Base-by-base conservation (phyloP, 2,797 vertebrate species). In the Alcedo atthis region DNA sequence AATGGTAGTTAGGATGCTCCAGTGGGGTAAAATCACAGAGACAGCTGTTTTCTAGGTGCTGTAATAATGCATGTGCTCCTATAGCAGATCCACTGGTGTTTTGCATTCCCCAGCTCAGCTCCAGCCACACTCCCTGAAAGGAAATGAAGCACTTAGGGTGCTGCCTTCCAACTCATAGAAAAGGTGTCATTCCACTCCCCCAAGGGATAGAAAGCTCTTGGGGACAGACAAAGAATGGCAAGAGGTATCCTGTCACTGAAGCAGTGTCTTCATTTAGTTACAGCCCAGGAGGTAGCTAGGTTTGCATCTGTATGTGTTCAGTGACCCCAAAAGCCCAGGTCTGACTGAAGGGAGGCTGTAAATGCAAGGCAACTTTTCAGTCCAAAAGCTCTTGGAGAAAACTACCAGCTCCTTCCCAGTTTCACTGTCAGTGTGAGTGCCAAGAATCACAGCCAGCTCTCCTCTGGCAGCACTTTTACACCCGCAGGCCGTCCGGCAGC, bases 361-460 rank as follows among this genome's bases (percentile, higher is more conserved):
- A 71, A 24, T 8, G 2, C 0, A 2, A 79, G 37, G 59, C n/a
- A 61, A 62, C 49, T 70, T 46, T 5, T 3, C n/a, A 81, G 49
- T 33, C 33, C 49, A 49, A 63, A 87, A 58, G 45, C 32, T 83
- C 81, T 63, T 20, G 48, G 53, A 40, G 70, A 70, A 75, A 71
- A 13, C 10, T 20, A 49, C 18, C 17, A 48, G 40, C 40, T 51
- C 46, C 30, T 53, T 64, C 25, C 28, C 45, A 26, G 70, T 13
- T 28, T 42, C 5, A 2, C 5, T 22, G 13, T 14, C 2, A 1
- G 69, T 4, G 1, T 0, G 12, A 0, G 1, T 48, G 80, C 73
- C 57, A 45, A 62, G 49, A 15, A 68, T 13, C 6, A 1, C 48
- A 10, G 77, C 15, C 69, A 83, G 62, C 45, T 58, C 37, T 67